Percentiles rank a stretch among this genome's conserved stretches.
Conservation (phyloP, 2,113 vertebrate genomes). For the Lichenostomus cassidix region DNA sequence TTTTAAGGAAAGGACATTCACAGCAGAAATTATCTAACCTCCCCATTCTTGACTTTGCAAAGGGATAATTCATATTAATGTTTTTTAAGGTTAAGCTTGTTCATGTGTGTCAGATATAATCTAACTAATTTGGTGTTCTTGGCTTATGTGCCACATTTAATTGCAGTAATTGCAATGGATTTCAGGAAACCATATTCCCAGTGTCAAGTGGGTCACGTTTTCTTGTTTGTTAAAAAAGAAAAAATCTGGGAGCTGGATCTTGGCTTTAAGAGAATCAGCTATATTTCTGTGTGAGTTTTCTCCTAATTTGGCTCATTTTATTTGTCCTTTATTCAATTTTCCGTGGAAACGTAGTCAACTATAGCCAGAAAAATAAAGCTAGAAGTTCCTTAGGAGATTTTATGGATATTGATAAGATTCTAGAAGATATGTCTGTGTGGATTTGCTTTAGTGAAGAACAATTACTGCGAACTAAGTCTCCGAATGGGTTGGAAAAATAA, state of each 20-base stretch:
- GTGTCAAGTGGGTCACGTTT: background rate
- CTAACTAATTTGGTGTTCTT: background rate
- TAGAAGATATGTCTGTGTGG: background rate
- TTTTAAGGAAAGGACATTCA: background rate
- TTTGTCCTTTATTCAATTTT: conserved; percentile 6
- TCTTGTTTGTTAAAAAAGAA: background rate
- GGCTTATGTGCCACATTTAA: background rate
- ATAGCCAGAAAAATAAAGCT: background rate
- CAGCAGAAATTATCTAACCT: background rate
- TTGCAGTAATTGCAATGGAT: background rate
- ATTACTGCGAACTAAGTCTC: background rate
- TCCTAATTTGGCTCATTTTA: background rate
- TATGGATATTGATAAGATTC: background rate
- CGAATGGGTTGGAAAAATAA: background rate
- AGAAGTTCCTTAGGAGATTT: conserved; percentile 8
- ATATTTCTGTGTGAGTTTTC: background rate
- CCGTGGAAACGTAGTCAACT: background rate
- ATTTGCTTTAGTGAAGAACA: background rate
- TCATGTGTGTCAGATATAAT: background rate
- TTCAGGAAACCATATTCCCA: background rate
- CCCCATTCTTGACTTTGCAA: background rate
- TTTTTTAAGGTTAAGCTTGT: background rate
- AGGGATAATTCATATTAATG: background rate
- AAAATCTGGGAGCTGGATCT: background rate
- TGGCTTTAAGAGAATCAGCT: background rate